These are phyloP conservation scores for Catalaphyllia jardinei DNA, from an alignment of 64 coral and sea anemone species.

Conservation along the genomic window DNA sequence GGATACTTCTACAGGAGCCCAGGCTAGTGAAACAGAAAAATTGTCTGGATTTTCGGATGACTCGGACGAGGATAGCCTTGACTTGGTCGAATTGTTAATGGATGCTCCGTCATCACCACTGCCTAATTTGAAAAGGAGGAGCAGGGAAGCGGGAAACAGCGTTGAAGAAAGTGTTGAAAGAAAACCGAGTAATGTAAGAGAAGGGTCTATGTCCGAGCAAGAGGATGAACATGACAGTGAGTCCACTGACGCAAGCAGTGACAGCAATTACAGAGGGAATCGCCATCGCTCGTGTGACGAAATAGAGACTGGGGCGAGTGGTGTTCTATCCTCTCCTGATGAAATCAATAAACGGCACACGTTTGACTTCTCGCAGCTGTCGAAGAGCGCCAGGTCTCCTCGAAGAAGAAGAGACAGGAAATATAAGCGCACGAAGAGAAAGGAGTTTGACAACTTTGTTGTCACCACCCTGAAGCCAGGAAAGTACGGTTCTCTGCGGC, in stretches of 20 bases:
- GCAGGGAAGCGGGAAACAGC: background rate
- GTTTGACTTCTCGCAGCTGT: conserved; percentile 81
- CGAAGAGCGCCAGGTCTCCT: conserved; percentile 28
- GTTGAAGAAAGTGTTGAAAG: background rate
- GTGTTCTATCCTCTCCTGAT: background rate
- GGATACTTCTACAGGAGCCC: conserved; percentile 21
- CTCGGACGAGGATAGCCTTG: background rate
- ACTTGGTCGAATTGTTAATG: conserved; percentile 73
- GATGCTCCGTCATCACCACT: conserved; percentile 68
- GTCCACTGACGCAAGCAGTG: conserved; percentile 64
- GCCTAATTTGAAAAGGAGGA: conserved; percentile 7
- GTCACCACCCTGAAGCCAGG: conserved; percentile 69
- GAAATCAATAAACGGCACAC: conserved; percentile 74
- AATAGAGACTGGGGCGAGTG: conserved; percentile 13
- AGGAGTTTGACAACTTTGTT: conserved; percentile 88
- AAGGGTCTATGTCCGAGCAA: conserved; percentile 1
- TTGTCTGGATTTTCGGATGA: background rate
- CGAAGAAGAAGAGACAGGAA: conserved; percentile 45
- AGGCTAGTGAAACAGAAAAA: background rate
- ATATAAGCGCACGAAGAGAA: conserved; percentile 42
- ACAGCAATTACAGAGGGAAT: conserved; percentile 25
- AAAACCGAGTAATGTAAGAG: background rate
- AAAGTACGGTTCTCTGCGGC: conserved; percentile 81
- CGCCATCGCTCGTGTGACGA: conserved; percentile 2
- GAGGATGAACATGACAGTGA: conserved; percentile 63